A percentile compares a stretch with the other conserved stretches of the same genome.
Evolutionary conservation across 2,113 vertebrate genomes (phyloP).

Genomic region (Phaethon lepturus): DNA sequence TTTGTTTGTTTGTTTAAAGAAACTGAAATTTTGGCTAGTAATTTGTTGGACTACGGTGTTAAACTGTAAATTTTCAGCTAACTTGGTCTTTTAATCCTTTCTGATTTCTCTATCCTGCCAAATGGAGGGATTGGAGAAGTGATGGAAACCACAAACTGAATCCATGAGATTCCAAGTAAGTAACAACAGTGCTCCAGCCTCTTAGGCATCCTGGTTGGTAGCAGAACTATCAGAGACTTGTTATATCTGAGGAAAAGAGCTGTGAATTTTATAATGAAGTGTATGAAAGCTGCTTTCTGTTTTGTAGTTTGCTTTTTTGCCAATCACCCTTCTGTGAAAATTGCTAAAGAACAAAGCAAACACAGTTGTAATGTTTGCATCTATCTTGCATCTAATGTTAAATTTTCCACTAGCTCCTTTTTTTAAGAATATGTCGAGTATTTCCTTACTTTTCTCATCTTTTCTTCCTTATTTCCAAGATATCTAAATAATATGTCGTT

Average conservation of each 20-base stretch:
- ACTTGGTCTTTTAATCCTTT: not conserved
- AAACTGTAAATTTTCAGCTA: not conserved
- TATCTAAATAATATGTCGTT: not conserved
- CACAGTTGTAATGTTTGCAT: not conserved
- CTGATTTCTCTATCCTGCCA: not conserved
- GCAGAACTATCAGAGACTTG: not conserved
- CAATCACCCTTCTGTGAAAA: not conserved
- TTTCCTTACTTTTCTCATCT: not conserved
- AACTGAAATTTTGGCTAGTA: not conserved
- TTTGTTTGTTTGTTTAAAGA: not conserved
- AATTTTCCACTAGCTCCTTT: not conserved
- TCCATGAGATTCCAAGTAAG: not conserved
- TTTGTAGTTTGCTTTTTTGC: not conserved
- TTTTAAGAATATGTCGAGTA: not conserved
- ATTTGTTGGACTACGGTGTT: not conserved
- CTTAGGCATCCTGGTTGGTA: not conserved
- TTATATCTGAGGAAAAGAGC: not conserved
- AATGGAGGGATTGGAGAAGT: not conserved
- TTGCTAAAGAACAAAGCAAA: not conserved
- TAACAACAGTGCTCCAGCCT: not conserved
- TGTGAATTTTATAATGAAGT: not conserved
- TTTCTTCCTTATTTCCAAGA: not conserved
- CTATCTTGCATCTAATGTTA: not conserved
- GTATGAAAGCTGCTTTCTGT: not conserved
- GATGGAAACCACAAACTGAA: not conserved